Evolutionary conservation across 2,888 invertebrate genomes (phyloP), one percentile per base, ranked within the genome.

Genomic region (Eilema sororculum): DNA sequence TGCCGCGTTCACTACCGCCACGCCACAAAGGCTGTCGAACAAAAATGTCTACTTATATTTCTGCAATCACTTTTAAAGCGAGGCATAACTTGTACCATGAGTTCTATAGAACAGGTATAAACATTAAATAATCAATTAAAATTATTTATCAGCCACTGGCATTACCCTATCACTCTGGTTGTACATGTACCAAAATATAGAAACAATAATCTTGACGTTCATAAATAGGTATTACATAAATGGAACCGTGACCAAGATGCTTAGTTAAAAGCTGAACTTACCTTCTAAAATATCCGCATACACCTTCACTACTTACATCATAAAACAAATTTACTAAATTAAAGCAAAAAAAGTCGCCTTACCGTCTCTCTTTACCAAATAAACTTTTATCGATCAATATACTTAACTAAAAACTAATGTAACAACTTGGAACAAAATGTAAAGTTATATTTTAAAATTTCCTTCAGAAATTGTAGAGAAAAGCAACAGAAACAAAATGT

Each of bases 401-500:
- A 41, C 0, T 12, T 24, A 22, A 4, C 62, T 41, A 37, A 20
- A n/a, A 20, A 62, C 24, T 30, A 5, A 30, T 30, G 60, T 5
- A 33, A 22, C 62, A 10, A 52, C 46, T 52, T 12, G 20, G 20
- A 69, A 68, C 62, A 46, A 73, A 79, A 75, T 61, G 73, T 77
- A 20, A 77, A 79, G 75, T 73, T 79, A 72, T 74, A 70, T 77
- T 73, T 75, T 72, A 74, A 78, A 69, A 79, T 78, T 80, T 81
- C 73, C 80, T 75, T 79, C 71, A 79, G 68, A 72, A 74, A 77
- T 75, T 52, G 75, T 75, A 79, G 33, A 74, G 79, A 81, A 86
- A 84, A 85, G 81, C 78, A 75, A 73, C 79, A 74, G 80, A 81
- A 84, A 84, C 87, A 85, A 85, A 85, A 85, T 79, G 84, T 87